phyloP scores from a whole-genome alignment of 2,888 invertebrate species.

The Chironomus tentans region DNA sequence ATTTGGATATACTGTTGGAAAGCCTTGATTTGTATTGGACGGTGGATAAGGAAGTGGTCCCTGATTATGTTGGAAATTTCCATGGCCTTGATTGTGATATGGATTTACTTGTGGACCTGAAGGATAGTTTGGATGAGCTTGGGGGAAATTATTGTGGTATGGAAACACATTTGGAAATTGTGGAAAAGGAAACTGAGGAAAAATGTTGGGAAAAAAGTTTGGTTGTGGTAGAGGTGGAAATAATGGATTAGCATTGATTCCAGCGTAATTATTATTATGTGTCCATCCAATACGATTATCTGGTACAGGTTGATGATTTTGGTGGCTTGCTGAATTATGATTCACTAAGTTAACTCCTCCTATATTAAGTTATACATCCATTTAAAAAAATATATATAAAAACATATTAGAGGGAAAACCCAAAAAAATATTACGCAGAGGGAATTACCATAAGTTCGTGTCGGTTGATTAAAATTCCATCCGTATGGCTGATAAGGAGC shows the following conservation, averaged over 20 bases:
- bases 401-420: background rate
- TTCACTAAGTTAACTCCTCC: background rate
- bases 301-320: background rate
- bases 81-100: background rate
- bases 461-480: conserved; percentile 11
- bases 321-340: background rate
- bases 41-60: background rate
- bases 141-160: background rate
- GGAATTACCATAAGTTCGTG: conserved; percentile 12
- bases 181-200: background rate
- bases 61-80: background rate
- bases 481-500: background rate
- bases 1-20: no score
- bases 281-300: background rate
- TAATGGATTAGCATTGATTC: background rate
- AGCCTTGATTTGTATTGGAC: no score
- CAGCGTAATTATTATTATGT: background rate
- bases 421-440: no score
- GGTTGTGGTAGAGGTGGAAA: background rate
- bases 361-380: background rate
- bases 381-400: background rate
- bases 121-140: background rate
- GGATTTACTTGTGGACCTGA: background rate
- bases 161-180: background rate
- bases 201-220: background rate